Conservation (phyloP, 2,797 vertebrate species). For the Lagodon rhomboides region DNA sequence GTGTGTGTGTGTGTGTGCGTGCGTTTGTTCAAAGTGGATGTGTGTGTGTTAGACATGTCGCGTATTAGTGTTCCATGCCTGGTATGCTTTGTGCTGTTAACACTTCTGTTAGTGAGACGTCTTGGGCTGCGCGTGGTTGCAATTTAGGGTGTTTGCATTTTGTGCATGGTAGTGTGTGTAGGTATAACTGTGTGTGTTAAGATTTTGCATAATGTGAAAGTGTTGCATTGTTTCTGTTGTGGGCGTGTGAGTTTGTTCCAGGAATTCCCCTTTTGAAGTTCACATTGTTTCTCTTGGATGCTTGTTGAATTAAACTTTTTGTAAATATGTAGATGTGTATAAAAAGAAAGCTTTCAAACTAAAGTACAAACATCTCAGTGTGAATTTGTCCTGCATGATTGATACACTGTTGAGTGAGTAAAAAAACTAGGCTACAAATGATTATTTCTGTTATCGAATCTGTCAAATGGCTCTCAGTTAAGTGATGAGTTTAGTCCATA, state of each 20-base stretch:
- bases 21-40: slow-evolving; percentile 79
- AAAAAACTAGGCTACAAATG: no score
- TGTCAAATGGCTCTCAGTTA: no score
- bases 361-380: slow-evolving; percentile 56
- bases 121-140: slow-evolving; percentile 67
- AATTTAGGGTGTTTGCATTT: slow-evolving; percentile 76
- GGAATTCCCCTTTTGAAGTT: slow-evolving; percentile 55
- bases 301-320: slow-evolving; percentile 70
- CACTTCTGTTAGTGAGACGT: slow-evolving; percentile 71
- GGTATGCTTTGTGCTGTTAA: slow-evolving; percentile 77
- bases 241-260: slow-evolving; percentile 64
- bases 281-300: slow-evolving; percentile 65
- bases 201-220: slow-evolving; percentile 74
- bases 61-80: slow-evolving; percentile 79
- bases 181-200: slow-evolving; percentile 52
- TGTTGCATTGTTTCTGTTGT: slow-evolving; percentile 68
- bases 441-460: no score
- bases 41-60: slow-evolving; percentile 78
- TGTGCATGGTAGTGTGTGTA: slow-evolving; percentile 78
- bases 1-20: slow-evolving; percentile 67
- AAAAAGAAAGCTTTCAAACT: slow-evolving; percentile 83
- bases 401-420: not conserved
- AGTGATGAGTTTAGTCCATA: no score
- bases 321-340: slow-evolving; percentile 91
- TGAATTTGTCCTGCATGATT: not conserved